Base-by-base conservation (phyloP, 2,888 invertebrate genomes). In the Rhagonycha lutea region DNA sequence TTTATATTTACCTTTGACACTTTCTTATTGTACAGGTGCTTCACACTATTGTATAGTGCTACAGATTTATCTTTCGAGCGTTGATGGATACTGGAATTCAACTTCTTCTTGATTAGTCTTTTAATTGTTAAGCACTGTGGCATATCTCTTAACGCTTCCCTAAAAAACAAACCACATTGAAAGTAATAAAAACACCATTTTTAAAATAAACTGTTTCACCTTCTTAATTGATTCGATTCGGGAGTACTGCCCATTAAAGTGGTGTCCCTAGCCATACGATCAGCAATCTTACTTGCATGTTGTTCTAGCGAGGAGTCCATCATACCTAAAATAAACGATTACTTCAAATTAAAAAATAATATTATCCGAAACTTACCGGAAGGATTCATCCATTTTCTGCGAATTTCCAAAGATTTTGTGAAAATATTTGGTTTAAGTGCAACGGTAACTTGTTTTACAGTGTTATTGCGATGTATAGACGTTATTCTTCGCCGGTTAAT, bases 81-180 rank as follows among this genome's bases (percentile, higher is more conserved):
- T 69, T 89, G 87, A 78, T 90, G 92, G 29, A 93, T 90, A 0
- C 92, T 91, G 78, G 83, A 86, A 23, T 90, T 89, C 47, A 94
- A 86, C 84, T 92, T 92, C 60, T 90, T 90, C 80, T 92, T 92
- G 0, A 94, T 91, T 67, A 89, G 89, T 79, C 93, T 88, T 86
- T 94, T 94, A 83, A 93, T 89, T 1, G 92, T 92, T 74, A 95
- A 86, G 63, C 92, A 91, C 83, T 94, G 93, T 0, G 94, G 92
- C 83, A 94, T 89, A 75, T 93, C 92, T 65, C 92, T 89, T 61
- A 94, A 86, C 0, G 93, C 92, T 80, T 93, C 92, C 81, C 93
- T 92, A 81, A 11, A 87, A 84, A 78, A 68, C 9, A 47, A 60
- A 29, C 69, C 23, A 62, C 10, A 14, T 12, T 67, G 47, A 9